phyloP scores from a whole-genome alignment of 2,113 vertebrate species.

The Synchiropus splendidus region DNA sequence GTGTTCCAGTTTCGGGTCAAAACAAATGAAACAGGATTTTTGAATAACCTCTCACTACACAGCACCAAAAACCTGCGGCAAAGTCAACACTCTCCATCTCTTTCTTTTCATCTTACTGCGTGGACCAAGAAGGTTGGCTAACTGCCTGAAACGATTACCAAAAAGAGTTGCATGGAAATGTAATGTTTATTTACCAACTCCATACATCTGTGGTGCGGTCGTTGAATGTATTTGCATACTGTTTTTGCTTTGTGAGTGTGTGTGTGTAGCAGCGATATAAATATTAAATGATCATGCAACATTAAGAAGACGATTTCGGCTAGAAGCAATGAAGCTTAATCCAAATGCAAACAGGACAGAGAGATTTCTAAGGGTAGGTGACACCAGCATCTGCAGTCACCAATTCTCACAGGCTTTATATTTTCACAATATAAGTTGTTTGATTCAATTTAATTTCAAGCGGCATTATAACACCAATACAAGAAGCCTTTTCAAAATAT shows the following conservation, averaged over 20 bases:
- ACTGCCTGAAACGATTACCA: slow-evolving; percentile 17
- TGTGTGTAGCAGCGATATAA: slow-evolving; percentile 16
- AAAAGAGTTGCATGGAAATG: slow-evolving; percentile 28
- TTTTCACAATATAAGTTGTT: too few species aligned
- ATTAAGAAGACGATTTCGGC: slow-evolving; percentile 22
- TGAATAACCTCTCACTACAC: too few species aligned
- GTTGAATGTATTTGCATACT: slow-evolving; percentile 26
- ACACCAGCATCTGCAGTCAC: slow-evolving; percentile 14
- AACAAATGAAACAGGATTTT: too few species aligned
- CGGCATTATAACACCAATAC: too few species aligned
- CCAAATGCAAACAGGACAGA: slow-evolving; percentile 25
- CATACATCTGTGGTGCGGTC: slow-evolving; percentile 24
- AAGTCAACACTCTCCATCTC: slow-evolving; percentile 9
- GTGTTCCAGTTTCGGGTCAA: too few species aligned
- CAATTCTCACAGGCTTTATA: too few species aligned
- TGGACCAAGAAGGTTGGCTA: slow-evolving; percentile 32
- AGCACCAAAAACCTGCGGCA: slow-evolving; percentile 18
- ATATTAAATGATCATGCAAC: slow-evolving; percentile 49
- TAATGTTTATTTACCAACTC: slow-evolving; percentile 43
- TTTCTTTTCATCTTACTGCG: slow-evolving; percentile 31
- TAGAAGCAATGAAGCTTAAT: slow-evolving; percentile 22
- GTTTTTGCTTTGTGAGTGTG: slow-evolving; percentile 26
- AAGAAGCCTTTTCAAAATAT: too few species aligned
- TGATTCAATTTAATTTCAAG: too few species aligned
- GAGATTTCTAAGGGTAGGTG: slow-evolving; percentile 21